phyloP scores from a whole-genome alignment of 2,888 invertebrate genomes.

The Disparrhopalites patrizii region DNA sequence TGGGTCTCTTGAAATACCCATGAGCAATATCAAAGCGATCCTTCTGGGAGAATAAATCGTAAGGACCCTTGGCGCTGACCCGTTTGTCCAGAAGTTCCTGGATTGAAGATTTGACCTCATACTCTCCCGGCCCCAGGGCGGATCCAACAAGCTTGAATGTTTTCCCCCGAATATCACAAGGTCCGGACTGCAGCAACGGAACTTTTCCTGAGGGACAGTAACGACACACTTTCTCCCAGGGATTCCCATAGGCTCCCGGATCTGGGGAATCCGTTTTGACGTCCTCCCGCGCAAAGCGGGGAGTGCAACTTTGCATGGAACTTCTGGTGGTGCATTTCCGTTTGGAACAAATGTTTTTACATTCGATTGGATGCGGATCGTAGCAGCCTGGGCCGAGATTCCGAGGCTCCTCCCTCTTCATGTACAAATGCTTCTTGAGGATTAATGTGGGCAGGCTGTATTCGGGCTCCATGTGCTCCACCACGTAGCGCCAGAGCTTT shows the following conservation, averaged over 20 bases:
- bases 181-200: constrained; percentile 9
- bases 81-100: background rate
- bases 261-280: constrained; percentile 10
- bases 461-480: constrained; percentile 22
- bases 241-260: constrained; percentile 25
- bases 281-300: constrained; percentile 16
- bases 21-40: constrained; percentile 11
- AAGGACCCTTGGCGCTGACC: background rate
- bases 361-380: constrained; percentile 13
- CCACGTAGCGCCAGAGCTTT: constrained; percentile 24
- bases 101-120: constrained; percentile 21
- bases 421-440: constrained; percentile 16
- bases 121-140: constrained; percentile 22
- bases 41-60: background rate
- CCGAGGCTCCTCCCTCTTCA: constrained; percentile 20
- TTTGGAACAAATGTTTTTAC: background rate
- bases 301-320: constrained; percentile 6
- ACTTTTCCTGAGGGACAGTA: background rate
- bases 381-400: constrained; percentile 28
- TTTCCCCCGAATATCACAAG: constrained; percentile 15
- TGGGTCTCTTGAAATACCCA: constrained; percentile 10
- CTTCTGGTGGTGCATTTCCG: background rate
- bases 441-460: constrained; percentile 29
- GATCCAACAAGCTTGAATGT: background rate
- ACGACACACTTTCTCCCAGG: constrained; percentile 3